A percentile compares a stretch with the other conserved stretches of the same genome.
Evolutionary conservation across 2,113 vertebrate genomes (phyloP).

Genomic region (Sinocyclocheilus grahami): DNA sequence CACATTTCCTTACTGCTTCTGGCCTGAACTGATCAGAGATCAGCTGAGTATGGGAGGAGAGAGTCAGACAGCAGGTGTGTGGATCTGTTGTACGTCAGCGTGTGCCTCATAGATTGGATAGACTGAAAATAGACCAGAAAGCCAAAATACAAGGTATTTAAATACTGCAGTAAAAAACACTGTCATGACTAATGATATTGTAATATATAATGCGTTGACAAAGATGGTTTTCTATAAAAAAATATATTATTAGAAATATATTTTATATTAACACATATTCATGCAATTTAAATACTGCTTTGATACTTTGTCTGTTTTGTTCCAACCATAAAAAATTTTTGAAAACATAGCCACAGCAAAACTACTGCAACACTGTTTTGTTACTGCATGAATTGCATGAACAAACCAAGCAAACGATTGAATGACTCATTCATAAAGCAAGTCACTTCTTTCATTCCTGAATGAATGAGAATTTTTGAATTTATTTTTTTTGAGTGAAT

Average conservation of each 20-base stretch:
- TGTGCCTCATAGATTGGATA: background rate
- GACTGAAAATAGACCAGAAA: background rate
- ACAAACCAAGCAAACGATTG: background rate
- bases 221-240: background rate
- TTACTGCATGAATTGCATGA: background rate
- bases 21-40: conserved; percentile 36
- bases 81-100: conserved; percentile 6
- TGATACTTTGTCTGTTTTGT: background rate
- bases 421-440: background rate
- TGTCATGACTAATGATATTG: background rate
- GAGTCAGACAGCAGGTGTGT: conserved; percentile 42
- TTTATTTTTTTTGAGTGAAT: no score
- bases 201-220: background rate
- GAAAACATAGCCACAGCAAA: background rate
- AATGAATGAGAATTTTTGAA: background rate
- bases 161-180: background rate
- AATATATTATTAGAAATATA: background rate
- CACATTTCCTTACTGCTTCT: conserved; percentile 37
- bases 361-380: background rate
- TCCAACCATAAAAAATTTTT: background rate
- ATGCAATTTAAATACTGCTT: no score
- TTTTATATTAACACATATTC: background rate
- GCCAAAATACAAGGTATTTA: background rate
- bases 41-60: background rate
- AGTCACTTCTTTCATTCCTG: background rate